phyloP scores from a whole-genome alignment of 2,797 vertebrate species.

The Periparus ater region DNA sequence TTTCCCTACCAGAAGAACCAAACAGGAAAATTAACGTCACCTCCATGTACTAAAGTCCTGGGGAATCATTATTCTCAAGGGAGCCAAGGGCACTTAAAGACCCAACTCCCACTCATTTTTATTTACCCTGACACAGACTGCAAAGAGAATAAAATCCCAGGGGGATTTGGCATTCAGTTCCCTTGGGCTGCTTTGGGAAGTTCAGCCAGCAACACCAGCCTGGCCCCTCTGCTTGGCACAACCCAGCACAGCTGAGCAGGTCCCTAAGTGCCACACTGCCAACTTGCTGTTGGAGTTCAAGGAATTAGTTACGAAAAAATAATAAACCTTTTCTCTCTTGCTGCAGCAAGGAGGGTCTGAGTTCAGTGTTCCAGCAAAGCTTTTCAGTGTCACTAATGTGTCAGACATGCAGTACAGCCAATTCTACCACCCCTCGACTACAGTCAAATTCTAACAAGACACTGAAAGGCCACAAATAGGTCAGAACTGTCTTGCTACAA shows the following conservation, averaged over 20 bases:
- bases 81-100: background rate
- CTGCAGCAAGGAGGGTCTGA: background rate
- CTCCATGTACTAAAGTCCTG: background rate
- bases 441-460: background rate
- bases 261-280: background rate
- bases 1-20: background rate
- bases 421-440: background rate
- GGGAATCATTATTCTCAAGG: background rate
- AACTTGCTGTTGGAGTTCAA: background rate
- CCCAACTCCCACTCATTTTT: background rate
- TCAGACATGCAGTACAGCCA: rapidly evolving
- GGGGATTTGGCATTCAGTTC: background rate
- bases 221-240: background rate
- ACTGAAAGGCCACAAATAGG: background rate
- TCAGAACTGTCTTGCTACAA: background rate
- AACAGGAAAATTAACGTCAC: background rate
- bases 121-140: background rate
- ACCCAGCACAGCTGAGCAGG: background rate
- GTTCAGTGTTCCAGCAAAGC: background rate
- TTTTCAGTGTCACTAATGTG: background rate
- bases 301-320: background rate
- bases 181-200: background rate
- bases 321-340: background rate
- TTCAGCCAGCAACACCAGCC: background rate
- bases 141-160: background rate